Evolutionary conservation across 2,888 invertebrate species (phyloP).

Genomic region (Diadegma fenestrale): DNA sequence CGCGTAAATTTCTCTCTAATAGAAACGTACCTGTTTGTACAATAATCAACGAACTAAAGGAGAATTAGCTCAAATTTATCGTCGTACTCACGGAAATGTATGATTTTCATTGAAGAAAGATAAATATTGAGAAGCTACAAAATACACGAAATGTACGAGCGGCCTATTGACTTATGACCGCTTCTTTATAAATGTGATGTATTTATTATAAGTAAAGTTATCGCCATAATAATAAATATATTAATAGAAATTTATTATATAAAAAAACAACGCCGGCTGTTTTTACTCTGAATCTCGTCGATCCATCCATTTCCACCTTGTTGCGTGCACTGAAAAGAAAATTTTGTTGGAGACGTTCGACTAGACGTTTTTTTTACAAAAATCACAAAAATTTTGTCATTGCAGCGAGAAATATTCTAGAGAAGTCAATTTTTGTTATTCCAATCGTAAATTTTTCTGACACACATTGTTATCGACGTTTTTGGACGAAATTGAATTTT

Average conservation of each 20-base stretch:
- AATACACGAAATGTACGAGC: conserved; percentile 58
- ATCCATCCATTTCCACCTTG: no score
- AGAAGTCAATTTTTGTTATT: no score
- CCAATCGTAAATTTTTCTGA: no score
- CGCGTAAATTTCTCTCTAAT: conserved; percentile 52
- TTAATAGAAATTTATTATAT: conserved; percentile 67
- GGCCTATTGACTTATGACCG: conserved; percentile 72
- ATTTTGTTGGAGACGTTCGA: no score
- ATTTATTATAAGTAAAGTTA: conserved; percentile 74
- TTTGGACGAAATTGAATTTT: no score
- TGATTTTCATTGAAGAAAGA: neutral
- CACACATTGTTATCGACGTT: no score
- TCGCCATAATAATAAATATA: conserved; percentile 70
- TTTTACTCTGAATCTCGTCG: conserved; percentile 15
- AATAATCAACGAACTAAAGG: conserved; percentile 56
- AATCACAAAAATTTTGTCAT: no score
- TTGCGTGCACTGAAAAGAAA: no score
- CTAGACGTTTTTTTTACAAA: no score
- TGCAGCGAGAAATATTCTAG: no score
- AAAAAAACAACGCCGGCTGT: conserved; percentile 49
- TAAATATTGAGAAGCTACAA: conserved; percentile 23
- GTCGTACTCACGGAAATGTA: conserved; percentile 3
- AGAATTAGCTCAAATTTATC: conserved; percentile 27
- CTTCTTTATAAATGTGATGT: conserved; percentile 78
- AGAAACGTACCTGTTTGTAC: conserved; percentile 66